Conservation (phyloP, 2,888 invertebrate species). For the Spisula subtruncata region DNA sequence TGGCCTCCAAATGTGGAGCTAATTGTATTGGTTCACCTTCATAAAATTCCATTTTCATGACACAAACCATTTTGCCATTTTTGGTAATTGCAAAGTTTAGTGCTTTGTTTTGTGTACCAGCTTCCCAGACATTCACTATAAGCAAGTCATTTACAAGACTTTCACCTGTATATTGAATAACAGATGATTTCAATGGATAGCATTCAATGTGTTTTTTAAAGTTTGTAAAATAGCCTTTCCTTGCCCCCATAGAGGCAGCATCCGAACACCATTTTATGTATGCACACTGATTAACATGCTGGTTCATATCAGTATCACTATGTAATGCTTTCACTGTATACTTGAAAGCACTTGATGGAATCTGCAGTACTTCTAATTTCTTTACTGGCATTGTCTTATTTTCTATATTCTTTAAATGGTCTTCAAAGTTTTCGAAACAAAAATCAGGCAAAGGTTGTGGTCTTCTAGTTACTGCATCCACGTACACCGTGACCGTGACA, state of each 20-base stretch:
- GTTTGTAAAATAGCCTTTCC: conserved; percentile 34
- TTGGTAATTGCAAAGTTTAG: conserved; percentile 36
- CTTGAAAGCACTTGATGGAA: conserved; percentile 37
- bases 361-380: not conserved
- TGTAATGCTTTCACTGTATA: conserved; percentile 47
- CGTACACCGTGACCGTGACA: conserved; percentile 24
- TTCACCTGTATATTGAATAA: conserved; percentile 50
- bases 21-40: conserved; percentile 29
- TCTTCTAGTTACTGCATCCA: conserved; percentile 42
- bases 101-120: not conserved
- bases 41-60: conserved; percentile 49
- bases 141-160: conserved; percentile 53
- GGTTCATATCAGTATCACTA: conserved; percentile 63
- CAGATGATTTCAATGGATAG: conserved; percentile 49
- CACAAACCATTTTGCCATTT: conserved; percentile 39
- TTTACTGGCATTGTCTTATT: not conserved
- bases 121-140: conserved; percentile 36
- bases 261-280: conserved; percentile 61
- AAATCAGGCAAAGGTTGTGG: conserved; percentile 42
- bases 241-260: conserved; percentile 47
- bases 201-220: conserved; percentile 56
- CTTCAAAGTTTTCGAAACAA: conserved; percentile 17
- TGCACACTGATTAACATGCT: conserved; percentile 57
- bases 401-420: conserved; percentile 12
- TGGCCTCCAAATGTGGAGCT: conserved; percentile 43